Conservation (phyloP, 2,888 invertebrate species). For the Cactoblastis cactorum region DNA sequence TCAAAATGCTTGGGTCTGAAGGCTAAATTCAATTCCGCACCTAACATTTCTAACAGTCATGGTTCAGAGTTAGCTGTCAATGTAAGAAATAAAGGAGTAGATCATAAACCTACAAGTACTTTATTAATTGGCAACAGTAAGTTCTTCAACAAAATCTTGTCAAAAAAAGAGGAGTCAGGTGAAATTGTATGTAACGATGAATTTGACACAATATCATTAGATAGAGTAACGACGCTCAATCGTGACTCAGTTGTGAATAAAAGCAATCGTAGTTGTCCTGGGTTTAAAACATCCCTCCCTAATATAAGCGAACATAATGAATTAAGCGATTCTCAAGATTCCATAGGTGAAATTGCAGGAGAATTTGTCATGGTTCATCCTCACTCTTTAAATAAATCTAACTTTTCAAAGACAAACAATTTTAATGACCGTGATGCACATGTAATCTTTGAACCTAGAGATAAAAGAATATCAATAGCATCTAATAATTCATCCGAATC, state of each 20-base stretch:
- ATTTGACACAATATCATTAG: constrained; percentile 72
- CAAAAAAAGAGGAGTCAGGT: constrained; percentile 69
- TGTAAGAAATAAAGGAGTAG: constrained; percentile 49
- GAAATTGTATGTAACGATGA: constrained; percentile 69
- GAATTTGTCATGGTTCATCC: constrained; percentile 45
- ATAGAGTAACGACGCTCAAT: constrained; percentile 62
- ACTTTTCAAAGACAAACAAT: constrained; percentile 34
- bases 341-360: constrained; percentile 42
- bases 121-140: constrained; percentile 70
- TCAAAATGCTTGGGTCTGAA: constrained; percentile 75
- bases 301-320: constrained; percentile 73
- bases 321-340: constrained; percentile 57
- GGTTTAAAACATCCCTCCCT: constrained; percentile 69
- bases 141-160: constrained; percentile 63
- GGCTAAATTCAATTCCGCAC: constrained; percentile 72
- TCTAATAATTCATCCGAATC: constrained; percentile 50
- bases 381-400: constrained; percentile 36
- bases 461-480: constrained; percentile 36
- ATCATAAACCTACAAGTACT: constrained; percentile 54
- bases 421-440: constrained; percentile 48
- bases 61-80: constrained; percentile 55
- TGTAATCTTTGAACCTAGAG: constrained; percentile 60
- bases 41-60: constrained; percentile 67
- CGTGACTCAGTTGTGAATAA: constrained; percentile 67
- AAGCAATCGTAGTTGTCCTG: constrained; percentile 72